Evolutionary conservation across 92 coral and sea anemone genomes (phyloP), one percentile per base, ranked within the genome.

Genomic region (Pocillopora grandis): DNA sequence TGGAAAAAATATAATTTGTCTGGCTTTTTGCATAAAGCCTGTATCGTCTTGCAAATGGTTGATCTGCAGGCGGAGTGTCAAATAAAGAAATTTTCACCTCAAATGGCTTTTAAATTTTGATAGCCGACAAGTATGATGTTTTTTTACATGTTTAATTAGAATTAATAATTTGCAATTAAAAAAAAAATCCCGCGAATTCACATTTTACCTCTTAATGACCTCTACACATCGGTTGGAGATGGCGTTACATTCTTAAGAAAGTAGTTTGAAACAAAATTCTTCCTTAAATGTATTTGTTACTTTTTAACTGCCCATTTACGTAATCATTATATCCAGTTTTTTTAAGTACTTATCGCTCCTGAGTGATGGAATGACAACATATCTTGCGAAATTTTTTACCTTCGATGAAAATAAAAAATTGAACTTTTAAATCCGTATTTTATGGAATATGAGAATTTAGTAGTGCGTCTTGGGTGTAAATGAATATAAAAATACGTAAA

Each of bases 231-330:
- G 9, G 14, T 58, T 76, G 65, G n/a, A 76, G 57, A 76, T 76
- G 66, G 9, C 52, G 31, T 35, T 23, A 14, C 79, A 58, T 76
- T 76, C 55, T 13, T 69, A 9, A 49, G 1, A 17, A 9, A 27
- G 58, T 31, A 23, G 15, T 75, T 4, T 75, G 42, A 58, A 76
- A 76, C 62, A 57, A 33, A 14, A 57, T 75, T 57, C 52, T 42
- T 13, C 79, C 65, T 57, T 75, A 15, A n/a, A 58, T 59, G 79
- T 7, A 31, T 15, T 57, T 57, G 10, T 33, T 42, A 55, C 62
- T 74, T 74, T 56, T 74, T 2, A 11, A 74, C 78, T 75, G 35
- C 48, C 77, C 42, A 35, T 19, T 37, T 10, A 75, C 8, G 76
- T 19, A 58, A 58, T 58, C 18, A 68, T 68, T 68, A 27, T 33